Percentiles rank a stretch among this genome's conserved stretches.
Conservation (phyloP, 2,888 invertebrate species). For the Nephrotoma flavescens region DNA sequence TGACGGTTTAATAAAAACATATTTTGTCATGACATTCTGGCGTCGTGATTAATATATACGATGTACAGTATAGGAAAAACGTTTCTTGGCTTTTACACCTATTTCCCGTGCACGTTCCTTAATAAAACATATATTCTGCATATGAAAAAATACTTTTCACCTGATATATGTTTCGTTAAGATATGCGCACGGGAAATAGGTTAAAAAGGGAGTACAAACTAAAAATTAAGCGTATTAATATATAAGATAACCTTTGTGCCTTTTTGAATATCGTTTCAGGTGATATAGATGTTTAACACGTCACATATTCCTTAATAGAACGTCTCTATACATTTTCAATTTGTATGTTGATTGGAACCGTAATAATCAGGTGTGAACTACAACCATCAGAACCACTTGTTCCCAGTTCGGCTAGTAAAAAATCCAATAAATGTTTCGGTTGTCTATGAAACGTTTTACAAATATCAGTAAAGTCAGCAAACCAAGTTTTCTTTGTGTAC, state of each 20-base stretch:
- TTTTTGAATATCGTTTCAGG: slow-evolving; percentile 98
- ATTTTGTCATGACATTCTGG: no score
- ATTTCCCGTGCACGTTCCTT: no score
- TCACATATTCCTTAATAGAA: slow-evolving; percentile 97
- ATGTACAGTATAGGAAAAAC: no score
- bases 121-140: no score
- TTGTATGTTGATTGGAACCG: slow-evolving; percentile 99
- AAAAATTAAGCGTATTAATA: no score
- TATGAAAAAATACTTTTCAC: no score
- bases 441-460: slow-evolving; percentile 77
- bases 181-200: no score
- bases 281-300: slow-evolving; percentile 98
- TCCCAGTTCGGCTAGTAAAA: slow-evolving; percentile 95
- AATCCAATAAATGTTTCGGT: slow-evolving; percentile 96
- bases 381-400: slow-evolving; percentile 98
- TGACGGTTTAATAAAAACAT: no score
- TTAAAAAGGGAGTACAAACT: no score
- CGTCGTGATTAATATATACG: no score
- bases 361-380: slow-evolving; percentile 95
- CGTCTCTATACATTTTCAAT: slow-evolving; percentile 97
- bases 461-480: slow-evolving; percentile 96
- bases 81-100: no score
- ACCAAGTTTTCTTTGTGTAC: slow-evolving; percentile 98
- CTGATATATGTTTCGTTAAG: no score
- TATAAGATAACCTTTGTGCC: slow-evolving; percentile 96